Conservation (phyloP, 2,113 vertebrate genomes). For the Pedionomus torquatus region DNA sequence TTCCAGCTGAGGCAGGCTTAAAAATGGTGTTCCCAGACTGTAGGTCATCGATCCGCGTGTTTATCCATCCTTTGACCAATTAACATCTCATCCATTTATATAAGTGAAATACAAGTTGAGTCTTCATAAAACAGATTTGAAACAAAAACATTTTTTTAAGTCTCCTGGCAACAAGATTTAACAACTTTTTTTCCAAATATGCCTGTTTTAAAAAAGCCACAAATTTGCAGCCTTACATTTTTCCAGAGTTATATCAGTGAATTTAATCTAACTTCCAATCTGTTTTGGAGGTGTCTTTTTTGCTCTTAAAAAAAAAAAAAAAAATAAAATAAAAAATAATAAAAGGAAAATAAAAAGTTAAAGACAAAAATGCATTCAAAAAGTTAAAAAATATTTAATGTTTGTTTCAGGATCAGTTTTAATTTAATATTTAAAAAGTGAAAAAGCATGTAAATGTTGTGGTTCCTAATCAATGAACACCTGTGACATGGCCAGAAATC, state of each 20-base stretch:
- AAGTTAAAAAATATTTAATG: not conserved
- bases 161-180: not conserved
- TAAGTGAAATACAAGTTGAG: not conserved
- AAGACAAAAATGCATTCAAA: not conserved
- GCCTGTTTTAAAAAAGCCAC: not conserved
- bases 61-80: not conserved
- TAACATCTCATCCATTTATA: not conserved
- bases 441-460: not conserved
- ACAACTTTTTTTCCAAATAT: not conserved
- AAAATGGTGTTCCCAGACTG: not conserved
- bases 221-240: slow-evolving; percentile 53
- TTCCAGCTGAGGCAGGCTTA: not conserved
- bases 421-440: slow-evolving; percentile 29
- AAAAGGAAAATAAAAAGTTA: not conserved
- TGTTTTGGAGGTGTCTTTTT: slow-evolving; percentile 12
- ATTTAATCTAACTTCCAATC: slow-evolving; percentile 44
- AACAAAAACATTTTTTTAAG: not conserved
- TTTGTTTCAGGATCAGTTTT: slow-evolving; percentile 37
- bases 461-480: not conserved
- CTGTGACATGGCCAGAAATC: not conserved
- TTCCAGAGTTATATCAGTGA: slow-evolving; percentile 58
- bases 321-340: not conserved
- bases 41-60: not conserved
- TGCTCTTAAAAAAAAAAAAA: not conserved
- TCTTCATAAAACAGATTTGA: not conserved